Evolutionary conservation across 2,113 vertebrate species (phyloP), one percentile per base, ranked within the genome.

Genomic region (Rhea pennata): DNA sequence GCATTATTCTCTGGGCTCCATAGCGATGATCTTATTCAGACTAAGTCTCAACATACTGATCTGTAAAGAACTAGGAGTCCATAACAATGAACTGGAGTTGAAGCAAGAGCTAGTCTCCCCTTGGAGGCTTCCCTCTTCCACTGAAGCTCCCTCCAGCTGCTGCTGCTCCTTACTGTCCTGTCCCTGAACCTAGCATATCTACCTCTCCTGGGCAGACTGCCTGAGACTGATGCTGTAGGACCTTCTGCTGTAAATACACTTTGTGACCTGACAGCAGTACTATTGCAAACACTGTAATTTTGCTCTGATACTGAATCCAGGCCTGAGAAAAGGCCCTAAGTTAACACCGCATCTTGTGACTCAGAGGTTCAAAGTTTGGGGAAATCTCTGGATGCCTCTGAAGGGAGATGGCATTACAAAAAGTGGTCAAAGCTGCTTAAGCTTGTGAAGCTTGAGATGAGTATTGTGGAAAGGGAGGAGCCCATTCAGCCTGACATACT

Each of bases 31-130:
- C 59, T 23, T 74, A 1, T 5, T 70, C 54, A 50, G 50, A 26
- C 50, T 46, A 26, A 64, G 50, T 24, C 74, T 80, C 81, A 64
- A 1, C 44, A 36, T n/a, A 54, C 62, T 26, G n/a, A 50, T 72
- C 53, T 76, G 31, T 54, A 56, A 76, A 73, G 39, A n/a, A 59
- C 33, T 48, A 73, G 22, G 5, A 77, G 54, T 44, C 61, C 39
- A 7, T 16, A 69, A 20, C 53, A 33, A n/a, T 78, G 42, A 39
- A 53, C 21, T 31, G 50, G 82, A 67, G 29, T 39, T 42, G 40
- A 14, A 0, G 2, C 1, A 1, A 0, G 1, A 87, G 24, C 70
- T 69, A 56, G 33, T 15, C 39, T 84, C 13, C 26, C 5, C 36
- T 87, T 0, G 1, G 24, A 58, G 58, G 42, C 51, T 82, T 44